Evolutionary conservation across 2,113 vertebrate genomes (phyloP).

Genomic region (Ptyas mucosa): DNA sequence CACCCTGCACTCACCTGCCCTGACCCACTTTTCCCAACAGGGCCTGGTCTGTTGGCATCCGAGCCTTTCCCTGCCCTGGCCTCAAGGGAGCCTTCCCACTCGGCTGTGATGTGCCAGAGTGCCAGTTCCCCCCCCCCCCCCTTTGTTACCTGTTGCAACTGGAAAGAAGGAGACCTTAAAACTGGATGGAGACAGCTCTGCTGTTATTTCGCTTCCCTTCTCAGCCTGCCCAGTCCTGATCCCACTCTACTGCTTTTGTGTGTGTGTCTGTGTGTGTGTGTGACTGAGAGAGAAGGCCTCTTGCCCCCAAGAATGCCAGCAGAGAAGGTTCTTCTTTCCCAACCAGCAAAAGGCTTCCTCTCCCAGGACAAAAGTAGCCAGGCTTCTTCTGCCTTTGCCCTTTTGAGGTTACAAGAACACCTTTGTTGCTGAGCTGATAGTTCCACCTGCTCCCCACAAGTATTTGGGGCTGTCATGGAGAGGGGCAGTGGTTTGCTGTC

Average conservation of each 20-base stretch:
- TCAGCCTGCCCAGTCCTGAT: neutral
- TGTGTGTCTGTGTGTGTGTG: neutral
- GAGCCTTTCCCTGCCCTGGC: neutral
- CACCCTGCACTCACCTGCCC: neutral
- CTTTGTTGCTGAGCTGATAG: neutral
- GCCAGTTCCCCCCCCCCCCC: neutral
- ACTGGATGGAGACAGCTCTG: neutral
- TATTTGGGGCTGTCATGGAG: neutral
- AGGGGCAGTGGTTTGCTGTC: too few species aligned
- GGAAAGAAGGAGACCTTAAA: neutral
- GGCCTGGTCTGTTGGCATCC: neutral
- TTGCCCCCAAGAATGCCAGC: neutral
- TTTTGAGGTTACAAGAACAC: neutral
- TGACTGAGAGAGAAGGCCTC: too few species aligned
- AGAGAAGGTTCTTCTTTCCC: neutral
- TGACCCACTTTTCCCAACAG: neutral
- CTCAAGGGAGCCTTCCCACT: neutral
- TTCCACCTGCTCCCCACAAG: neutral
- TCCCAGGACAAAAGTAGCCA: neutral
- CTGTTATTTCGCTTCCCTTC: neutral
- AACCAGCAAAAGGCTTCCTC: neutral
- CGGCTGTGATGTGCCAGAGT: neutral
- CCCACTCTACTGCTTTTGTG: fast-evolving
- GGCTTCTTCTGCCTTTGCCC: neutral
- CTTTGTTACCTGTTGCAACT: neutral